Conservation (phyloP, 2,113 vertebrate species). For the Salvelinus sp. region DNA sequence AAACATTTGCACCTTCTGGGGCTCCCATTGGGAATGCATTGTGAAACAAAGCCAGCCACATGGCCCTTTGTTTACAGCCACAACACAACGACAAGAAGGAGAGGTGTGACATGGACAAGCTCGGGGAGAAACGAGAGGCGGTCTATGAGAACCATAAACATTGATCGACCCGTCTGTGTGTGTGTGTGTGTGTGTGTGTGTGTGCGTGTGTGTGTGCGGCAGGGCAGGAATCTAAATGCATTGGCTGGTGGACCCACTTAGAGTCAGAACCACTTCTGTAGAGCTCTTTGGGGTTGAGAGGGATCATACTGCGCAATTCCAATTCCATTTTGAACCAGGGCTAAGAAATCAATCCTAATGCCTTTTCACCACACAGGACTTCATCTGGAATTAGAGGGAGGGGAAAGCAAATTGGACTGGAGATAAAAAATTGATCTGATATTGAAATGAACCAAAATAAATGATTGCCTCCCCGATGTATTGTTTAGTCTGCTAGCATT, state of each 20-base stretch:
- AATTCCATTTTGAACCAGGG: slow-evolving; percentile 49
- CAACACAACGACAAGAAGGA: too few relatives aligned
- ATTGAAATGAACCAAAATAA: slow-evolving; percentile 25
- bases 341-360: slow-evolving; percentile 68
- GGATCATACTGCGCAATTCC: slow-evolving; percentile 38
- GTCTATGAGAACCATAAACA: not conserved
- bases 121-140: not conserved
- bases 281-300: not conserved
- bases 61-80: too few relatives aligned
- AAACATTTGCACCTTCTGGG: too few relatives aligned
- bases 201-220: too few relatives aligned
- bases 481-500: not conserved
- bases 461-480: slow-evolving; percentile 31
- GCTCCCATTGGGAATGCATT: too few relatives aligned
- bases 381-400: slow-evolving; percentile 63
- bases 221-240: not conserved
- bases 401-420: slow-evolving; percentile 50
- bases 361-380: slow-evolving; percentile 50
- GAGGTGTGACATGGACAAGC: not conserved
- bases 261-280: not conserved
- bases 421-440: slow-evolving; percentile 35
- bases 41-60: too few relatives aligned
- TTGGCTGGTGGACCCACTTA: slow-evolving; percentile 6
- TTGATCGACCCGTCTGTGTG: not conserved
- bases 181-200: not conserved